Conservation (phyloP, 1,140 invertebrate species). For the Diorhabda carinulata region DNA sequence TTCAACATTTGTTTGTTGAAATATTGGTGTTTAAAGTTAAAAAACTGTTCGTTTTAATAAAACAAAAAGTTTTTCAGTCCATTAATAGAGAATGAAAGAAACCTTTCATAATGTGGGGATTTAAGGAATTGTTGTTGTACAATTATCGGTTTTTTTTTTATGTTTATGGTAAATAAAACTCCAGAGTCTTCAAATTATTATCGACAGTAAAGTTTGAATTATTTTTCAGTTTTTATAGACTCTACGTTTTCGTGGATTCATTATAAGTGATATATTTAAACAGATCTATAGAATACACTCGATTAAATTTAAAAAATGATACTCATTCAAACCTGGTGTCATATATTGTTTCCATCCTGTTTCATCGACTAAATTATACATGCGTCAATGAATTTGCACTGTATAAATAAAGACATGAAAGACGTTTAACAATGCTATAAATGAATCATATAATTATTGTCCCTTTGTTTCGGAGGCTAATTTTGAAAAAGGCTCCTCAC, state of each 20-base stretch:
- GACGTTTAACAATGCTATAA: slow-evolving; percentile 2
- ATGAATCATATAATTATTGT: not conserved
- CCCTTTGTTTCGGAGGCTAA: not conserved
- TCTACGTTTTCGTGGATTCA: not conserved
- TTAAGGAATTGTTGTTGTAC: too few relatives aligned
- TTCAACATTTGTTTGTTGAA: too few relatives aligned
- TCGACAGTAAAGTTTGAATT: not conserved
- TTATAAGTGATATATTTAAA: not conserved
- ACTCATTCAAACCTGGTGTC: not conserved
- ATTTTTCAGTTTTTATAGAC: not conserved
- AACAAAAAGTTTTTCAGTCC: too few relatives aligned
- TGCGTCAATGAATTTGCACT: slow-evolving; percentile 1
- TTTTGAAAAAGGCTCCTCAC: not conserved
- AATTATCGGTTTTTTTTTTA: not conserved
- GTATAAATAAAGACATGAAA: not conserved
- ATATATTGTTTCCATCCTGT: slow-evolving; percentile 4
- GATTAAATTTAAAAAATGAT: not conserved
- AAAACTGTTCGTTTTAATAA: too few relatives aligned
- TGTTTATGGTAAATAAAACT: not conserved
- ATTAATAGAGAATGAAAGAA: too few relatives aligned
- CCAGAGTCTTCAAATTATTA: not conserved
- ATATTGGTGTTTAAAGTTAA: too few relatives aligned
- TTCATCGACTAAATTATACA: not conserved
- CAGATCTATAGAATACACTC: not conserved
- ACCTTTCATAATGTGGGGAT: too few relatives aligned